Evolutionary conservation across 1,140 invertebrate genomes (phyloP).

Genomic region (Trissolcus basalis): DNA sequence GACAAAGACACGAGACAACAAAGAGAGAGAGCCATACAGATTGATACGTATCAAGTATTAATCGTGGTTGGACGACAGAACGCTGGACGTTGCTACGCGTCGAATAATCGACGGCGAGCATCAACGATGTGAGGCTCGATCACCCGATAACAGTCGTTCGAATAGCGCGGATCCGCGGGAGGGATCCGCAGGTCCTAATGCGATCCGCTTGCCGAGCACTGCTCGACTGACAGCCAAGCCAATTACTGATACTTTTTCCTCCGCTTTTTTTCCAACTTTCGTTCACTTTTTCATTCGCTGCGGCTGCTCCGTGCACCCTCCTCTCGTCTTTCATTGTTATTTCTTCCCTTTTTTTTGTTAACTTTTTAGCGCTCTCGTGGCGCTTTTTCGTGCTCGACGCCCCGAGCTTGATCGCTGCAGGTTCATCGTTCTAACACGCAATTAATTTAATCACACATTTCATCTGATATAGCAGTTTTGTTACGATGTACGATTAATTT

Average conservation of each 20-base stretch:
- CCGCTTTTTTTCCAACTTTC: constrained; percentile 23
- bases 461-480: not conserved
- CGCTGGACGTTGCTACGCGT: constrained; percentile 18
- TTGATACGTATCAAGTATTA: constrained; percentile 45
- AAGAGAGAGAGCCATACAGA: constrained; percentile 12
- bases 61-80: constrained; percentile 22
- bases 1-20: constrained; percentile 3
- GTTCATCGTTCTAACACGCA: not conserved
- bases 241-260: constrained; percentile 44
- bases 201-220: constrained; percentile 31
- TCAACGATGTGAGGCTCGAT: constrained; percentile 40
- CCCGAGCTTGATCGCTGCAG: not conserved
- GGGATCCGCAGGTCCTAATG: constrained; percentile 41
- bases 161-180: constrained; percentile 60
- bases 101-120: constrained; percentile 30
- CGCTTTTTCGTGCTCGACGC: constrained; percentile 20
- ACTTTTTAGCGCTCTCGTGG: constrained; percentile 14
- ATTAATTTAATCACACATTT: constrained; percentile 25
- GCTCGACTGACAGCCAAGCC: constrained; percentile 31
- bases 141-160: constrained; percentile 55
- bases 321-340: constrained; percentile 8
- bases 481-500: constrained; percentile 2
- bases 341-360: constrained; percentile 6
- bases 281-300: not conserved
- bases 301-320: constrained; percentile 16